phyloP scores from a whole-genome alignment of 2,113 vertebrate genomes.

The Corythoichthys intestinalis region DNA sequence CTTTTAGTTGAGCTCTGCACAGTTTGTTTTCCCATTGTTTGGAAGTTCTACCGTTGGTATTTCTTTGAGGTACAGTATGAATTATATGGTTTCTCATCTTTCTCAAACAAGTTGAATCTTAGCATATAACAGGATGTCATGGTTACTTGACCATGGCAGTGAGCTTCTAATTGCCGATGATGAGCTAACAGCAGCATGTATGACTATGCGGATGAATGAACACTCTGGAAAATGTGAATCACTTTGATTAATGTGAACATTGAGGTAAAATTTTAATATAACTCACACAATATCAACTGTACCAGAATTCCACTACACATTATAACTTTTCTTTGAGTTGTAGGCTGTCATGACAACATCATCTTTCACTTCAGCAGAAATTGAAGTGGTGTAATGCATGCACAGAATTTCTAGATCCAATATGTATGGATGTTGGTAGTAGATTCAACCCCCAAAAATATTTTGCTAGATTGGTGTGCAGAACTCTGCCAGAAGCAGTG shows the following conservation, averaged over 20 bases:
- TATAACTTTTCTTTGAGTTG: not conserved
- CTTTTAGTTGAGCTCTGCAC: no score
- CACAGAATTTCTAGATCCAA: not conserved
- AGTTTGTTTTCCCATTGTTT: no score
- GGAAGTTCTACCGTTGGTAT: no score
- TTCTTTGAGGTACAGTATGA: no score
- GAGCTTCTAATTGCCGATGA: not conserved
- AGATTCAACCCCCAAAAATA: not conserved
- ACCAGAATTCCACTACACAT: not conserved
- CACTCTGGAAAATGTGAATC: not conserved
- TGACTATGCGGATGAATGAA: not conserved
- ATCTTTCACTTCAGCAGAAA: not conserved
- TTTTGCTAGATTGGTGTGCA: not conserved
- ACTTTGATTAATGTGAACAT: constrained; percentile 7
- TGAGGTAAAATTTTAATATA: not conserved
- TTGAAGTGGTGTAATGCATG: not conserved
- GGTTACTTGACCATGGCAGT: not conserved
- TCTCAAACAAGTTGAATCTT: not conserved
- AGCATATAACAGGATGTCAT: not conserved
- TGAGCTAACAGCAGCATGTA: not conserved
- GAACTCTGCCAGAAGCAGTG: not conserved
- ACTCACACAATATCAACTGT: not conserved
- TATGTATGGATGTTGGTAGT: not conserved
- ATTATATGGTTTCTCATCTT: not conserved
- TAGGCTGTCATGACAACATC: not conserved